Conservation (phyloP, 35 echinoderm and acorn worm species). For the Strongylocentrotus purpuratus region DNA sequence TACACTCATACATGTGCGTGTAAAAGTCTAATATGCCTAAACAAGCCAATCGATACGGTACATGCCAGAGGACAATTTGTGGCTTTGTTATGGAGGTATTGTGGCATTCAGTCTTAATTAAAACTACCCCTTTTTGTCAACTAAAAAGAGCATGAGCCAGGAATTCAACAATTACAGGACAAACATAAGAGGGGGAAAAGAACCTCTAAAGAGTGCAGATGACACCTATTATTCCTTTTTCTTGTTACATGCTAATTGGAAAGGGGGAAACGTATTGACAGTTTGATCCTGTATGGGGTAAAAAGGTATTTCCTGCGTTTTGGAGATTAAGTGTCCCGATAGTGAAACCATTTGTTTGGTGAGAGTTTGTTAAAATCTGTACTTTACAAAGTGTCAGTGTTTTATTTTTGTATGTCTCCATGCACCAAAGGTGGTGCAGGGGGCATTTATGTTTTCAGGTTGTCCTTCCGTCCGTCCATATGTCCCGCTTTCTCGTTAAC, state of each 20-base stretch:
- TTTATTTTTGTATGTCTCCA: no score
- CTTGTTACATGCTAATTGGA: neutral
- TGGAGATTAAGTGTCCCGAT: neutral
- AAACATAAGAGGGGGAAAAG: neutral
- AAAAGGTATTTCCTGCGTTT: neutral
- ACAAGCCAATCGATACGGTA: neutral
- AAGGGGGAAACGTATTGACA: neutral
- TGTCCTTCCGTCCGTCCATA: no score
- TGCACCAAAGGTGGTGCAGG: no score
- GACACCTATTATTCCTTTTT: neutral
- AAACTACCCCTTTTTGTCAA: neutral
- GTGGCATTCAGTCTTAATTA: neutral
- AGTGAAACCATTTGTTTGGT: neutral
- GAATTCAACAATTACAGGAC: neutral
- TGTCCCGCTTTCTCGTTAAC: no score
- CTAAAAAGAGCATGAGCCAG: neutral
- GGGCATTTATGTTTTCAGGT: no score
- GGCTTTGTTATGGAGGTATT: neutral
- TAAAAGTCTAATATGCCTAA: neutral
- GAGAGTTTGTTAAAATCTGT: no score
- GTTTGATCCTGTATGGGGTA: constrained; percentile 9
- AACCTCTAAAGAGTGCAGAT: neutral
- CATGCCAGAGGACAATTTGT: neutral
- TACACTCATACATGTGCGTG: neutral
- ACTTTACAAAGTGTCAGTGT: no score